Evolutionary conservation across 35 echinoderm and acorn worm genomes (phyloP).

Genomic region (Stichopus chloronotus): DNA sequence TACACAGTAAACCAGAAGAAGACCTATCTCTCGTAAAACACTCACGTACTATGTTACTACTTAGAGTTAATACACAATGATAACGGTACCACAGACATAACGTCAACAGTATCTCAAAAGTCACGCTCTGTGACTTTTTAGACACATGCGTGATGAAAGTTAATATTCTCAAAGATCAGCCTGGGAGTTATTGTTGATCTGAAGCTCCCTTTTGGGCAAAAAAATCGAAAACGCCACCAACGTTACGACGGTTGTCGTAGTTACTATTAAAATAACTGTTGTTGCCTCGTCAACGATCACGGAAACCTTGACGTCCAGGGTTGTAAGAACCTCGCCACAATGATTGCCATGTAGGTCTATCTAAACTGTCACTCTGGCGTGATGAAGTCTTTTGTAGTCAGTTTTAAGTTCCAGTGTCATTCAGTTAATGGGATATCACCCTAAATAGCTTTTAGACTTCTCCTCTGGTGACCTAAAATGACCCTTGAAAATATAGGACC

Average conservation of each 20-base stretch:
- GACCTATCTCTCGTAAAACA: background rate
- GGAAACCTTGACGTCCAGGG: background rate
- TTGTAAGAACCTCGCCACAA: background rate
- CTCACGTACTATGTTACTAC: too few relatives aligned
- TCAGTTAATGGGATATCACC: too few relatives aligned
- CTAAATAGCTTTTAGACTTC: too few relatives aligned
- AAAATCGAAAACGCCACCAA: background rate
- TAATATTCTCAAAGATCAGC: background rate
- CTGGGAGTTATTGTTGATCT: background rate
- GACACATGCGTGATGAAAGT: background rate
- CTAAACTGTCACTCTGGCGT: background rate
- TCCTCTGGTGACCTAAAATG: too few relatives aligned
- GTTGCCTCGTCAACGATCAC: background rate
- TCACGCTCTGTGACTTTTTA: constrained; percentile 8
- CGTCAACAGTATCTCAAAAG: background rate
- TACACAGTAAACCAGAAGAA: background rate
- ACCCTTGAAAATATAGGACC: too few relatives aligned
- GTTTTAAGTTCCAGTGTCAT: too few relatives aligned
- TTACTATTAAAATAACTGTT: constrained; percentile 4
- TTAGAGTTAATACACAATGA: background rate
- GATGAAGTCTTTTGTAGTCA: constrained; percentile 11
- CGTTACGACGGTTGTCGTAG: background rate
- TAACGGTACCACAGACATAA: background rate
- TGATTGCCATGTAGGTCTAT: background rate
- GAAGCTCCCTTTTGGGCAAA: background rate